Percentiles rank a stretch among this genome's conserved stretches.
phyloP scores from a whole-genome alignment of 2,888 invertebrate species.

The Thecocarcelia acutangulata region DNA sequence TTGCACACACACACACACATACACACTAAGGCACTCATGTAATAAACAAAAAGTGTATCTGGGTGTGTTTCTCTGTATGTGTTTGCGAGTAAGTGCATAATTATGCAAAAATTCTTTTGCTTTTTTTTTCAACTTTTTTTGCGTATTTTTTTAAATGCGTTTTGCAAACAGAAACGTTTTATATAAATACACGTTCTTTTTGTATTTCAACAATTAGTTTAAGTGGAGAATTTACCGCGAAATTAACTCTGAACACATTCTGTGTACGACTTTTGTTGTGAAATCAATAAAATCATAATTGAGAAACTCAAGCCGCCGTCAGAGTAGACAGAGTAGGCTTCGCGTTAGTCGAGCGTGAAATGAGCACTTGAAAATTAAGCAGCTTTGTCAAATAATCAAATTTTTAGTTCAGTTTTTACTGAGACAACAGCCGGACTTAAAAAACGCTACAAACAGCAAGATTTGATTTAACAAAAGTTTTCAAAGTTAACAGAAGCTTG shows the following conservation, averaged over 20 bases:
- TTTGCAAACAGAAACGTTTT: conserved; percentile 45
- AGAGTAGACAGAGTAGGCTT: conserved; percentile 18
- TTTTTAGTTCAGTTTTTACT: conserved; percentile 46
- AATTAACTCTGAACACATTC: conserved; percentile 46
- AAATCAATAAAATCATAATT: conserved; percentile 15
- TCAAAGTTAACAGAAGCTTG: conserved; percentile 49
- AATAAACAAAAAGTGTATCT: neutral
- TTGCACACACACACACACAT: neutral
- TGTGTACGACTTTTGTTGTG: neutral
- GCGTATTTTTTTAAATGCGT: conserved; percentile 50
- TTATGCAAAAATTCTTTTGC: conserved; percentile 51
- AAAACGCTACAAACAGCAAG: conserved; percentile 18
- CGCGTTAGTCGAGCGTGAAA: conserved; percentile 62
- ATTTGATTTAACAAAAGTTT: conserved; percentile 35
- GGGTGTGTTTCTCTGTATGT: neutral
- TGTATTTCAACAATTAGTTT: conserved; percentile 75
- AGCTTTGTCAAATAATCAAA: conserved; percentile 47
- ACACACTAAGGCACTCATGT: neutral
- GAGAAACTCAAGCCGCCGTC: conserved; percentile 10
- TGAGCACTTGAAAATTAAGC: conserved; percentile 25
- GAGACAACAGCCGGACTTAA: conserved; percentile 33
- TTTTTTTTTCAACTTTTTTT: conserved; percentile 37
- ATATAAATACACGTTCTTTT: conserved; percentile 68
- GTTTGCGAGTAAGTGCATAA: conserved; percentile 20
- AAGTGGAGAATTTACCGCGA: conserved; percentile 53